Evolutionary conservation across 1,140 invertebrate genomes (phyloP).

Genomic region (Bombus superbus): DNA sequence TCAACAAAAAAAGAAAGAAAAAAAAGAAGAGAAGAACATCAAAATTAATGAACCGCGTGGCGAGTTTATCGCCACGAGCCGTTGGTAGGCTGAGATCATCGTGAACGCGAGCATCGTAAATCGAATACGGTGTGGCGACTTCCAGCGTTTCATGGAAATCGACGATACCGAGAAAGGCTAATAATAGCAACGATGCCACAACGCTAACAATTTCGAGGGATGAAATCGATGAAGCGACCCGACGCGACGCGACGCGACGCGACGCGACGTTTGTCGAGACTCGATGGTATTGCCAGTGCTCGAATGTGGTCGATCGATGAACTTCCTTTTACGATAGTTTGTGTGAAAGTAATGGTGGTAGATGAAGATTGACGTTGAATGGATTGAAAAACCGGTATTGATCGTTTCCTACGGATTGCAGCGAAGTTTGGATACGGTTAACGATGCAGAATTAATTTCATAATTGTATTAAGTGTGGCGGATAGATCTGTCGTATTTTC

Average conservation of each 20-base stretch:
- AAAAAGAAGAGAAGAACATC: slow-evolving; percentile 29
- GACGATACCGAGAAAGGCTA: slow-evolving; percentile 24
- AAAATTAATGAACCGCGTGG: slow-evolving; percentile 55
- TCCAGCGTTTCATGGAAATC: slow-evolving; percentile 42
- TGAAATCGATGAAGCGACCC: neutral
- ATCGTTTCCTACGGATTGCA: neutral
- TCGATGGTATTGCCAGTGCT: neutral
- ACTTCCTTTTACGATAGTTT: neutral
- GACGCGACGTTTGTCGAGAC: neutral
- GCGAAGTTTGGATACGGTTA: neutral
- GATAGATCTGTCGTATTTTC: no score
- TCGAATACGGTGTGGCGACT: slow-evolving; percentile 2
- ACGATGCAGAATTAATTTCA: neutral
- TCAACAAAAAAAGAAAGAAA: neutral
- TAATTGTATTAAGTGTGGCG: neutral
- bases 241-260: no score
- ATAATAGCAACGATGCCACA: slow-evolving; percentile 30
- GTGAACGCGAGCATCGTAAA: slow-evolving; percentile 8
- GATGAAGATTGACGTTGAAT: neutral
- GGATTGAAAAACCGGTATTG: neutral
- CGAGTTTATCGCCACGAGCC: slow-evolving; percentile 53
- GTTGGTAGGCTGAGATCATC: slow-evolving; percentile 5
- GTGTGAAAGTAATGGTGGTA: no score
- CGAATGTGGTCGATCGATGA: neutral
- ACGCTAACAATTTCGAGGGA: slow-evolving; percentile 20